Evolutionary conservation across 1,140 invertebrate genomes (phyloP), one percentile per base, ranked within the genome.

Genomic region (Philotrypesis tridentata): DNA sequence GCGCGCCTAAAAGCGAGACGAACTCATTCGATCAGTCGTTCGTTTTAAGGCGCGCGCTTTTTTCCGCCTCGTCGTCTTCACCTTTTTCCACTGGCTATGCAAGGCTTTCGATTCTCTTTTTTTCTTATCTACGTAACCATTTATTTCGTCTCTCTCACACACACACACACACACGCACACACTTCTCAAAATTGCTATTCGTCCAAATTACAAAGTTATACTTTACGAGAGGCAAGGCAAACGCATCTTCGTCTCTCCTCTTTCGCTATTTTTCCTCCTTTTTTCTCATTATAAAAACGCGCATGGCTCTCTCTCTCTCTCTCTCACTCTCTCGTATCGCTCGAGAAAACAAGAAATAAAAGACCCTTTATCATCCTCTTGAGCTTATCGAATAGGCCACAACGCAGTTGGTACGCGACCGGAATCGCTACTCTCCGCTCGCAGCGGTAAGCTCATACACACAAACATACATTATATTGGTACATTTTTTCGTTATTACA

Each of bases 1-100:
- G 87, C 88, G 87, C 86, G 87, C 86, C 84, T 87, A 86, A 84
- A 88, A 86, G 87, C 87, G 83, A 89, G 85, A 88, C 87, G 83
- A 87, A 84, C 84, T 83, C 71, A 81, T 81, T 81, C 83, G 83
- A 82, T 78, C 61, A 73, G 71, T 83, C 31, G 71, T 74, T 87
- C 71, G 84, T 82, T 84, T 85, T 84, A 80, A 70, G 83, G 72
- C 55, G 55, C 84, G 84, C 72, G 60, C 37, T 80, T 80, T 82
- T 82, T 67, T 79, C 17, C 29, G 14, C 63, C 61, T 72, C 84
- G 40, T 85, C 79, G 83, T 84, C 84, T 86, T 84, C 82, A 83
- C 74, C 84, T 85, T 86, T 82, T 85, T 87, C 80, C 82, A 74
- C 67, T 84, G 82, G 74, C 82, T 85, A 87, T 83, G 79, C 86